phyloP scores from a whole-genome alignment of 53 echinoderm and acorn worm genomes.

The Glandiceps talaboti region DNA sequence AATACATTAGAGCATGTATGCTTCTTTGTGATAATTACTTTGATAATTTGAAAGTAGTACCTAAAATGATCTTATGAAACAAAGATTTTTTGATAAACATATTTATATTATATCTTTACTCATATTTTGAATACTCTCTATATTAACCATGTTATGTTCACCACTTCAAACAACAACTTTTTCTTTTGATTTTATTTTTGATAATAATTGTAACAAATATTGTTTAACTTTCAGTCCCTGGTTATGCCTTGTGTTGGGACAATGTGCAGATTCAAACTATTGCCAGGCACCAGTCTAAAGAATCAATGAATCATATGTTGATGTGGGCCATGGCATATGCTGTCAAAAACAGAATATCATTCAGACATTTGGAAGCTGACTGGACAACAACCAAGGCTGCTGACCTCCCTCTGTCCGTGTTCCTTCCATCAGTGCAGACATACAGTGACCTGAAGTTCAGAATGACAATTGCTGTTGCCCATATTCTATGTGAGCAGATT shows the following conservation, averaged over 20 bases:
- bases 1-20: too few species aligned
- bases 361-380: not conserved
- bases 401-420: not conserved
- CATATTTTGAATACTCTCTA: too few species aligned
- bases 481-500: not conserved
- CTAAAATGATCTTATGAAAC: too few species aligned
- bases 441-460: not conserved
- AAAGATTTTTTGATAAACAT: too few species aligned
- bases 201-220: too few species aligned
- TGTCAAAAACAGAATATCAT: slow-evolving; percentile 8
- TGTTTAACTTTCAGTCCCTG: slow-evolving; percentile 8
- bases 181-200: too few species aligned
- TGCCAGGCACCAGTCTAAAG: slow-evolving; percentile 11
- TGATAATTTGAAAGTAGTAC: too few species aligned
- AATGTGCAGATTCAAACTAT: slow-evolving; percentile 10
- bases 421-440: not conserved
- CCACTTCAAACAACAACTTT: too few species aligned
- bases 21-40: too few species aligned
- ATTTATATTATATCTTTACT: too few species aligned
- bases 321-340: slow-evolving; percentile 21
- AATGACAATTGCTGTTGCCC: not conserved
- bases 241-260: slow-evolving; percentile 9
- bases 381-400: not conserved
- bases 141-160: too few species aligned
- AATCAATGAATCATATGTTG: not conserved